A percentile compares a stretch with the other conserved stretches of the same genome.
Evolutionary conservation across 2,797 vertebrate genomes (phyloP).

Genomic region (Margarornis squamiger): DNA sequence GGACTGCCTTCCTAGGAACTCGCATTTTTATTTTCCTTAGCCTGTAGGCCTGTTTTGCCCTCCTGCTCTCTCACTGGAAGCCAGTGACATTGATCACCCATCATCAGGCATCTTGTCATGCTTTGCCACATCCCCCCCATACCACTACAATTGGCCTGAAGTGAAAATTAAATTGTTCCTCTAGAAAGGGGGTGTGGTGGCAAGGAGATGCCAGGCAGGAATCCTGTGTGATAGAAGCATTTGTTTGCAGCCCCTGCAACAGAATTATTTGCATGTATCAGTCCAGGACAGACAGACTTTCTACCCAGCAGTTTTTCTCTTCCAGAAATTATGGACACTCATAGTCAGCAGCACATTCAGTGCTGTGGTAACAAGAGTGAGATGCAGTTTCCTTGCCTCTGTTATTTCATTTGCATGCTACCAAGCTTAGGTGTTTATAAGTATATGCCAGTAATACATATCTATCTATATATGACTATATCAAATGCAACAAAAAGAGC

Average conservation of each 20-base stretch:
- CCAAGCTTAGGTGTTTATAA: conserved; percentile 60
- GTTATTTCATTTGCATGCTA: conserved; percentile 70
- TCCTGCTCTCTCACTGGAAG: background rate
- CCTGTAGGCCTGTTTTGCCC: background rate
- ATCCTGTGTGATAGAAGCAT: background rate
- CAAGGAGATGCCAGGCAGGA: background rate
- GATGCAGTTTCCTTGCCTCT: conserved; percentile 49
- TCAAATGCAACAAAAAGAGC: conserved; percentile 46
- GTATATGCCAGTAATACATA: conserved; percentile 65
- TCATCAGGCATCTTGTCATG: background rate
- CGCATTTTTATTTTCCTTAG: background rate
- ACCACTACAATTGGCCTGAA: background rate
- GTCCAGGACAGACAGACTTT: background rate
- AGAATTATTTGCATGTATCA: background rate
- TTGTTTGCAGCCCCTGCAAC: background rate
- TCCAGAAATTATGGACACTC: conserved; percentile 69
- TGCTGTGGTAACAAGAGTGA: conserved; percentile 2
- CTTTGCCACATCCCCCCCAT: background rate
- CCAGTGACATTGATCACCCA: background rate
- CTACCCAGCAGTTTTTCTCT: conserved; percentile 50
- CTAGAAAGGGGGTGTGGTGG: background rate
- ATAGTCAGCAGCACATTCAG: conserved; percentile 18
- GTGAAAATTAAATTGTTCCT: background rate
- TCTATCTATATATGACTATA: conserved; percentile 55
- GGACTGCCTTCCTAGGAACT: background rate